Base-by-base conservation (phyloP, 2,113 vertebrate genomes). In the Phrynosoma platyrhinos region DNA sequence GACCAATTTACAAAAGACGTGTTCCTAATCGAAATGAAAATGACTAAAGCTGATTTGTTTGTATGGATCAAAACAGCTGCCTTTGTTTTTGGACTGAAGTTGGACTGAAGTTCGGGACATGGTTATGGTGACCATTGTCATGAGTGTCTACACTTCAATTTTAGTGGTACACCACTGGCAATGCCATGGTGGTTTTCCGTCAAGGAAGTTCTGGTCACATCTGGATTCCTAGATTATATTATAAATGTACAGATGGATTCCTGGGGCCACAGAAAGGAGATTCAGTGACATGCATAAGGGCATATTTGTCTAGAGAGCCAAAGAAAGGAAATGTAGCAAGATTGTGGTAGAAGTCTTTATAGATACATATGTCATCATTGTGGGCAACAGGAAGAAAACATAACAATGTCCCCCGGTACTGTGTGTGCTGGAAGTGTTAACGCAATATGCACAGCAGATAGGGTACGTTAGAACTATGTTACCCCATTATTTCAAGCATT, bases 241-340 rank as follows among this genome's bases (percentile, higher is more conserved):
- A 36, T 55, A 66, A 13, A 20, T 5, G 21, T 75, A 82, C 68
- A 25, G 32, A 47, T 81, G 58, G 58, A 14, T 75, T 79, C 27
- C 3, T 79, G 42, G 87, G 32, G 27, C 30, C 23, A 53, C 58
- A 68, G 42, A 52, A 83, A 53, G 66, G 74, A 83, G 42, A 68
- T 42, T 36, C 25, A 58, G 71, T 40, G 42, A 5, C 36, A 76
- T 30, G 27, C 42, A 69, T 76, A 79, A 77, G 77, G 77, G 68
- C 83, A 72, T 62, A 69, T 42, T 66, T 68, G 58, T 68, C 80
- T 83, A 88, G 87, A 88, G 55, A 66, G 27, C 69, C 71, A 66
- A 47, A 76, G 75, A 58, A 55, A 76, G 87, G 80, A 88, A 88
- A 55, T 88, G 53, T 47, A 77, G 62, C 47, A 68, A 86, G 80